Conservation (phyloP, 2,888 invertebrate species). For the Mactromeris polynyma region DNA sequence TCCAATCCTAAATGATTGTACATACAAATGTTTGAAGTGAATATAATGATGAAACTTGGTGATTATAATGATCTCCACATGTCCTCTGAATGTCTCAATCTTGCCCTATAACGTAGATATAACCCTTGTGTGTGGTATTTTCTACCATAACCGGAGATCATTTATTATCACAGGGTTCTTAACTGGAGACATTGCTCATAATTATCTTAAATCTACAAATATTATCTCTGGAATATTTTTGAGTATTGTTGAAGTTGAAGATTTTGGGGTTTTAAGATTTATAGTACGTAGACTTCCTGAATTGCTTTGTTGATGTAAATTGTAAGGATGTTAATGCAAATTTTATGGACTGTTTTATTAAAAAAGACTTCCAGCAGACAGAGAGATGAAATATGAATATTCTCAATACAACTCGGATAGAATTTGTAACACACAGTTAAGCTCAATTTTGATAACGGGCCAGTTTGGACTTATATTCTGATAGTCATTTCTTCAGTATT, state of each 20-base stretch:
- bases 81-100: not conserved
- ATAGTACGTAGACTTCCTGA: not conserved
- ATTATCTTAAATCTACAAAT: not conserved
- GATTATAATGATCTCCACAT: not conserved
- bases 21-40: conserved; percentile 1
- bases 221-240: not conserved
- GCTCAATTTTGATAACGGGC: too few relatives aligned
- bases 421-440: too few relatives aligned
- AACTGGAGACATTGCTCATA: conserved; percentile 5
- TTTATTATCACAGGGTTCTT: not conserved
- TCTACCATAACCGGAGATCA: not conserved
- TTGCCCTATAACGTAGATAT: not conserved
- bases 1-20: not conserved
- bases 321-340: not conserved
- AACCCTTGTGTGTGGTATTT: not conserved
- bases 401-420: too few relatives aligned
- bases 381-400: too few relatives aligned
- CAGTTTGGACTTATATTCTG: too few relatives aligned
- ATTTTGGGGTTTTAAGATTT: not conserved
- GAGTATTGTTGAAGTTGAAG: not conserved
- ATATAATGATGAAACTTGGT: not conserved
- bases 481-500: too few relatives aligned
- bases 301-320: not conserved
- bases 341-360: not conserved
- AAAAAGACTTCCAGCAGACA: not conserved